phyloP scores from a whole-genome alignment of 2,113 vertebrate genomes.

The Centropus unirufus region DNA sequence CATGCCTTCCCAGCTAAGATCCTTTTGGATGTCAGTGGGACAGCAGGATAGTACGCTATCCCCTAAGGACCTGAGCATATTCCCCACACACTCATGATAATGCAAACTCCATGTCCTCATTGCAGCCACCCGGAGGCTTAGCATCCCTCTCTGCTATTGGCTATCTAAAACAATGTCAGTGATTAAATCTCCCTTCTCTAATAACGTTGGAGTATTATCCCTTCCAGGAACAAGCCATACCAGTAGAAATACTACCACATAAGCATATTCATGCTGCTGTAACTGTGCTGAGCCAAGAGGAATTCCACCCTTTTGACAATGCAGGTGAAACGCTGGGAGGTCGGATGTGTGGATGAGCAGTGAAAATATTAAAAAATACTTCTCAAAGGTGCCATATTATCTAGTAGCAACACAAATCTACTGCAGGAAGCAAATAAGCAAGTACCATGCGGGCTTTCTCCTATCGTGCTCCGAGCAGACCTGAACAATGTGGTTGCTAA shows the following conservation, averaged over 20 bases:
- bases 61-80: background rate
- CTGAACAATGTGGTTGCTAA: background rate
- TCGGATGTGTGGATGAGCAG: background rate
- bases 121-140: slow-evolving; percentile 4
- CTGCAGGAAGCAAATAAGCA: background rate
- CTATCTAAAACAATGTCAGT: slow-evolving; percentile 15
- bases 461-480: background rate
- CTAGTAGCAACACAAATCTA: background rate
- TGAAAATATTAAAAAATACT: background rate
- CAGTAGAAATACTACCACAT: slow-evolving; percentile 2
- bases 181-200: slow-evolving; percentile 54
- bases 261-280: background rate
- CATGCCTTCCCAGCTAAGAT: background rate
- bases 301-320: background rate
- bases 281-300: background rate
- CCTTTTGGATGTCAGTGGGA: background rate
- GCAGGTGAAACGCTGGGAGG: background rate
- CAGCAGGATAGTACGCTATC: background rate
- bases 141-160: background rate
- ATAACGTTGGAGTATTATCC: background rate
- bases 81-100: background rate
- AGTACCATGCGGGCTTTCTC: background rate
- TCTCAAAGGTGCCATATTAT: background rate
- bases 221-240: slow-evolving; percentile 14
- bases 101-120: background rate